A percentile compares a stretch with the other conserved stretches of the same genome.
These are phyloP conservation scores for Clarias laeviceps DNA, from an alignment of 2,797 vertebrate species.

Conservation along the genomic window DNA sequence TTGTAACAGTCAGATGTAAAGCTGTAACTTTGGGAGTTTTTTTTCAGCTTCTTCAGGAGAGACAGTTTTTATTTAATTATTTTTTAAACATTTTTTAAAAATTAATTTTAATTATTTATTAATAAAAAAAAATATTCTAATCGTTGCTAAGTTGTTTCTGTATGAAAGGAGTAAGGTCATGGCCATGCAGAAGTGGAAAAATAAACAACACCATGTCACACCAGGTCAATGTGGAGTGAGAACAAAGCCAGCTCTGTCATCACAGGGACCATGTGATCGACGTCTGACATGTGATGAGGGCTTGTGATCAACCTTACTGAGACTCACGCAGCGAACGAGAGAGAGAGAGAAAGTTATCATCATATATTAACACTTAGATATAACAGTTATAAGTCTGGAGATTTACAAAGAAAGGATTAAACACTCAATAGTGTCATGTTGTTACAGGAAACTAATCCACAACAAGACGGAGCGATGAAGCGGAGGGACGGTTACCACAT, in stretches of 20 bases:
- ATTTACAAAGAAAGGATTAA: not conserved
- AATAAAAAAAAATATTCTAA: too few relatives aligned
- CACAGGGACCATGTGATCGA: constrained; percentile 43
- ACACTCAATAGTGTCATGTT: not conserved
- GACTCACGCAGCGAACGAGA: not conserved
- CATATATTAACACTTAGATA: not conserved
- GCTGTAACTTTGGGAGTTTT: too few relatives aligned
- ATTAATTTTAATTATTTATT: too few relatives aligned
- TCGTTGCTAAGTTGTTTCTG: too few relatives aligned
- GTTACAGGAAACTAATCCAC: not conserved
- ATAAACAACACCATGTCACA: not conserved
- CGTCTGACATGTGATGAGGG: constrained; percentile 47
- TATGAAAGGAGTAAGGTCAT: not conserved
- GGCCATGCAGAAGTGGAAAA: not conserved
- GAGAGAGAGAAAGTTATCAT: not conserved
- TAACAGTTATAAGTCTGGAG: not conserved
- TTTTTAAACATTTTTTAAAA: too few relatives aligned
- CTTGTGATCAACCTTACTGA: constrained; percentile 48
- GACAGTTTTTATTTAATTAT: too few relatives aligned
- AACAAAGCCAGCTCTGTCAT: constrained; percentile 54
- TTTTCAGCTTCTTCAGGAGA: too few relatives aligned
- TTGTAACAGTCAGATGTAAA: too few relatives aligned
- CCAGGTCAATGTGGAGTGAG: not conserved
- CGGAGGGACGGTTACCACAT: not conserved
- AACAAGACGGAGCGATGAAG: not conserved